A percentile compares a stretch with the other conserved stretches of the same genome.
Evolutionary conservation across 2,797 vertebrate genomes (phyloP).

Genomic region (Clamator glandarius): DNA sequence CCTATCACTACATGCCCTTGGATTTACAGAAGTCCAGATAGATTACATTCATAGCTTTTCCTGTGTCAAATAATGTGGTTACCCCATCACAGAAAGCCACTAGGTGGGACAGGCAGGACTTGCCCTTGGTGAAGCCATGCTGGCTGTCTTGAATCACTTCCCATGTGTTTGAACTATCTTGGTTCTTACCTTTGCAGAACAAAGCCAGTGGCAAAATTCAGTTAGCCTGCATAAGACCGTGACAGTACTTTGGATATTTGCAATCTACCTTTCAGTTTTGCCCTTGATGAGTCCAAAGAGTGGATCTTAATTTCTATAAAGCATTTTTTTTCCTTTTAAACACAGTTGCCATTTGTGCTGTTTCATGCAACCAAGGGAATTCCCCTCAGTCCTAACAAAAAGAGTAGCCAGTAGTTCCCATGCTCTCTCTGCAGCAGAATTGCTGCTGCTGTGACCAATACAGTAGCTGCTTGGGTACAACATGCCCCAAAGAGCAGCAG

Average conservation of each 20-base stretch:
- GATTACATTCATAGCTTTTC: no score
- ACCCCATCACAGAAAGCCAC: no score
- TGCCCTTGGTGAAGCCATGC: no score
- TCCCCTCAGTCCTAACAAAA: background rate
- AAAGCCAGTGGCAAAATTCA: background rate
- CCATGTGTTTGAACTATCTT: background rate
- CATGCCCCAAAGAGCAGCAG: background rate
- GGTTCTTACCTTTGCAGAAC: background rate
- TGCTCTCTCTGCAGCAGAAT: background rate
- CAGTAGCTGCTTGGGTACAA: rapidly evolving
- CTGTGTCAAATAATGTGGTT: no score
- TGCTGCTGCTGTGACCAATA: background rate
- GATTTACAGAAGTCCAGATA: no score
- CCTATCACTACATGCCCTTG: no score
- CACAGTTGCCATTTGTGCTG: background rate
- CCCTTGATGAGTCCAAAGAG: background rate
- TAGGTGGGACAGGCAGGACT: no score
- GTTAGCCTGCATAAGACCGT: background rate
- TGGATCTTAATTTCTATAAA: background rate
- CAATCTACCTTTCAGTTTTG: background rate
- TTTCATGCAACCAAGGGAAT: background rate
- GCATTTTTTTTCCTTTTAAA: background rate
- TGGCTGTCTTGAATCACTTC: no score
- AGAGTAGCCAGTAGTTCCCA: background rate
- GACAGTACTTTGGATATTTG: background rate